Evolutionary conservation across 2,797 vertebrate species (phyloP), one percentile per base, ranked within the genome.

Genomic region (Hoplostethus mediterraneus): DNA sequence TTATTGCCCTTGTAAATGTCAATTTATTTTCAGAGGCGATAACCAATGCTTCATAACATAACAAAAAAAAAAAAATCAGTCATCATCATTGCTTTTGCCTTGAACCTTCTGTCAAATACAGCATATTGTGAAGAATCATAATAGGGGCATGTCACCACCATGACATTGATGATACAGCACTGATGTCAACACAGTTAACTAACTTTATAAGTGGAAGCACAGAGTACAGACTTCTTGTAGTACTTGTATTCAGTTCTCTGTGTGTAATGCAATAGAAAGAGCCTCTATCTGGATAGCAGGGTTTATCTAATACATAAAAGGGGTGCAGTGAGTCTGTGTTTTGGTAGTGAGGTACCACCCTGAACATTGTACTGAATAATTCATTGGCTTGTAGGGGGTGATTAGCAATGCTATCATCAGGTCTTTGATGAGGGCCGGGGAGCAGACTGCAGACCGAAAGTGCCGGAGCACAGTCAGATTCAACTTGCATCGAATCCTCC

Each of bases 311-410:
- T 13, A 10, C 14, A n/a, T 49, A 59, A 11, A 59, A 59, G 6
- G 59, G 12, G 60, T 48, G 13, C 36, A 42, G 61, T 33, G 76
- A 63, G 45, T 62, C 59, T 56, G 47, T 56, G 47, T 71, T 77
- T 82, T 69, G 79, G 80, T 73, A 75, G 71, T 52, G 49, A 70
- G 63, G 42, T 60, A 55, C 69, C 66, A 74, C 73, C 59, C 49
- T 60, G 76, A 58, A 77, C 65, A 61, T 21, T 33, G 38, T 33
- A 21, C 69, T 89, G 73, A 86, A 89, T 87, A 81, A 89, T 88
- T 85, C 62, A 88, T 66, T 0, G 5, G 30, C 30, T 75, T 52
- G 63, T 38, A 33, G 76, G 61, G 64, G 53, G 72, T 75, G 75
- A 81, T 85, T 75, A 83, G 85, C 77, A 79, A 67, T 55, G 67